phyloP scores from a whole-genome alignment of 2,113 vertebrate species.

The Microcebus ravelobensis region DNA sequence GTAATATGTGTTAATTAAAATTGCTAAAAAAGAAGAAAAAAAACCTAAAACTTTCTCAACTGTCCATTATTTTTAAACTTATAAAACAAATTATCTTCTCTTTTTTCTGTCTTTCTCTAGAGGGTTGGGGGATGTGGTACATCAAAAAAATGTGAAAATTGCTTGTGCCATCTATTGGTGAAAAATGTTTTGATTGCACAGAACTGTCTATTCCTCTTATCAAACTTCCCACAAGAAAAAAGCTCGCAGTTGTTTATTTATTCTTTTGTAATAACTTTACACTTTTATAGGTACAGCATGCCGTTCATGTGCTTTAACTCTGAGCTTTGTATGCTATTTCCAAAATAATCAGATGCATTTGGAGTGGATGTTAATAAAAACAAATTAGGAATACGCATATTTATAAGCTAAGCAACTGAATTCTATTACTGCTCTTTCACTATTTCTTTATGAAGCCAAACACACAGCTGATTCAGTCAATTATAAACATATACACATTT shows the following conservation, averaged over 20 bases:
- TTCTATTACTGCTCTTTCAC: neutral
- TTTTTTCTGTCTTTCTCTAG: neutral
- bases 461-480: neutral
- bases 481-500: neutral
- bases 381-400: neutral
- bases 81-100: neutral
- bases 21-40: neutral
- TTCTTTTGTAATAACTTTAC: conserved; percentile 13
- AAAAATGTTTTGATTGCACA: neutral
- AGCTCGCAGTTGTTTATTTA: neutral
- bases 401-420: conserved; percentile 12
- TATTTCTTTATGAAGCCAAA: neutral
- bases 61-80: conserved; percentile 3
- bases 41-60: neutral
- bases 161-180: neutral
- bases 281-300: neutral
- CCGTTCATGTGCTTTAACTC: neutral
- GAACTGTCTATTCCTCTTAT: neutral
- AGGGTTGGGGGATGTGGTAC: neutral
- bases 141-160: conserved; percentile 20
- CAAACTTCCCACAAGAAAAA: neutral
- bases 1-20: neutral
- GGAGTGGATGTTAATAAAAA: conserved; percentile 31
- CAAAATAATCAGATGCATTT: conserved; percentile 18
- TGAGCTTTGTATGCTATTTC: neutral